Percentiles rank a stretch among this genome's conserved stretches.
Evolutionary conservation across 2,888 invertebrate species (phyloP).

Genomic region (Lacanobia wlatinum): DNA sequence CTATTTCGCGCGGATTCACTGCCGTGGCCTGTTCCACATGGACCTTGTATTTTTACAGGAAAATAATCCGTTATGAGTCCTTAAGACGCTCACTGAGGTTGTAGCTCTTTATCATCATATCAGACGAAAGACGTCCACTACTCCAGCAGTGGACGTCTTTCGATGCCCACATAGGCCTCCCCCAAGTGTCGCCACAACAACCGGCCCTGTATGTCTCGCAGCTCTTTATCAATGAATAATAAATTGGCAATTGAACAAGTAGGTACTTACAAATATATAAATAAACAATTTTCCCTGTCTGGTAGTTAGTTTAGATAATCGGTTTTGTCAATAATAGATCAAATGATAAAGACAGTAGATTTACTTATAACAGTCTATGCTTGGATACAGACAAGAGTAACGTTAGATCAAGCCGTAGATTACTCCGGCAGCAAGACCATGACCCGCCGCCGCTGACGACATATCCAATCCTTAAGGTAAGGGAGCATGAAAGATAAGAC

Average conservation of each 20-base stretch:
- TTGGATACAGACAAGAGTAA: constrained; percentile 10
- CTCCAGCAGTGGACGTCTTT: too few relatives aligned
- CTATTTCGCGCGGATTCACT: neutral
- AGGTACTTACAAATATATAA: too few relatives aligned
- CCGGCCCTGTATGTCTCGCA: too few relatives aligned
- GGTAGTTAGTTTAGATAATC: neutral
- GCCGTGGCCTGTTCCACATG: neutral
- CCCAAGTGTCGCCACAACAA: too few relatives aligned
- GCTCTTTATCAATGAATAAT: too few relatives aligned
- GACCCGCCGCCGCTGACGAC: constrained; percentile 24
- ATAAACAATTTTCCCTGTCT: neutral
- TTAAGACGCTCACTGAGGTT: neutral
- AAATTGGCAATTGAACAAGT: too few relatives aligned
- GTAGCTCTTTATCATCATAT: too few relatives aligned
- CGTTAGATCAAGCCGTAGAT: constrained; percentile 32
- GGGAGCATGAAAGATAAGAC: constrained; percentile 50
- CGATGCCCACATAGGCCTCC: too few relatives aligned
- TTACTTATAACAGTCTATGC: constrained; percentile 1
- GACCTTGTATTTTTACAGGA: neutral
- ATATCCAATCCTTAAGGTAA: constrained; percentile 40
- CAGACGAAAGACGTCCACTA: too few relatives aligned
- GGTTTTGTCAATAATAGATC: constrained; percentile 1
- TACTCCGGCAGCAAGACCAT: constrained; percentile 15
- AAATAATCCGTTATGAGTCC: neutral
- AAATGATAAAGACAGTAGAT: constrained; percentile 1